Base-by-base conservation (phyloP, 37 sponge, comb jelly and placozoan species). In the Petrosia ficiformis region DNA sequence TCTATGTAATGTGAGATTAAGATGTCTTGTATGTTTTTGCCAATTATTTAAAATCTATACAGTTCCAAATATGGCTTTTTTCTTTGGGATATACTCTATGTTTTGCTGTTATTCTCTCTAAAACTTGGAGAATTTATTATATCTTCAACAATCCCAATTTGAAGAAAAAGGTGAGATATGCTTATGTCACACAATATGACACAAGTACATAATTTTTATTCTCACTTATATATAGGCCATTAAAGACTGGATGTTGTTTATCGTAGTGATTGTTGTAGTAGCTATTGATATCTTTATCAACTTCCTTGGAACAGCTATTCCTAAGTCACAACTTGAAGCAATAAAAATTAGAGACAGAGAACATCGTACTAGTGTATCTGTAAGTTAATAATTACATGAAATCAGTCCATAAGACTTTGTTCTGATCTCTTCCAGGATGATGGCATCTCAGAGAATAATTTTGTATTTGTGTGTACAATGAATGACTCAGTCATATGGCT, bases 51-150 rank as follows among this genome's bases (percentile, higher is more conserved):
- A 19, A 68, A 48, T 10, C 54, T 22, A 34, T 48, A 31, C 59
- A 80, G 80, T 5, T 72, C 22, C 61, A 48, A 8, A 14, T 22
- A 3, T 60, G 67, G n/a, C 56, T 80, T 32, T 37, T 36, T 21
- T 42, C 57, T 28, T 10, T 80, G 1, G 82, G 82, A 3, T 81
- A 81, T 65, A 48, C 37, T 0, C 39, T 81, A 10, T 65, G 58
- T 52, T 81, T 81, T 81, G 74, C 67, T 29, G 48, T 74, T 31
- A 29, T 81, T 29, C 56, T 81, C n/a, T 52, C 71, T 33, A 73
- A 73, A 35, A 81, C 73, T 65, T 73, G 82, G 82, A 73, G 82
- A 25, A 58, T 81, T 0, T 81, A 72, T 74, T 73, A 73, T 64
- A 81, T 81, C 1, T 81, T 81, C 41, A 74, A 73, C 32, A 72